Evolutionary conservation across 2,888 invertebrate genomes (phyloP).

Genomic region (Dorcus parallelipipedus): DNA sequence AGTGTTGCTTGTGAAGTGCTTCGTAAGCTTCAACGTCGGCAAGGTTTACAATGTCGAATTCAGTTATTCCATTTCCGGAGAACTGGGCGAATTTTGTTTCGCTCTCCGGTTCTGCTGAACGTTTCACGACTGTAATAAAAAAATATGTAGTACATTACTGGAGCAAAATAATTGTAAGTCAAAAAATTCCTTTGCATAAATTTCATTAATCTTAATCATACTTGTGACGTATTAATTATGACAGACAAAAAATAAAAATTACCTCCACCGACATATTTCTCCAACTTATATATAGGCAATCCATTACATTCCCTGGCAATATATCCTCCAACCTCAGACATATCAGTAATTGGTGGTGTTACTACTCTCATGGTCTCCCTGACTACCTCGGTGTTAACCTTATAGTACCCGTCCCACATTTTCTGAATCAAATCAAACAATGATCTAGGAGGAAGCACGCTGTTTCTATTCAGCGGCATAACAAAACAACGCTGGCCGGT

Average conservation of each 20-base stretch:
- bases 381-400: constrained; percentile 76
- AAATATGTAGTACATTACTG: not conserved
- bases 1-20: constrained; percentile 46
- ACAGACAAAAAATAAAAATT: constrained; percentile 26
- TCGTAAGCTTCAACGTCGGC: constrained; percentile 52
- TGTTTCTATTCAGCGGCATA: constrained; percentile 78
- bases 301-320: constrained; percentile 68
- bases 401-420: constrained; percentile 76
- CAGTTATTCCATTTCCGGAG: constrained; percentile 70
- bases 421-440: constrained; percentile 76
- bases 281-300: constrained; percentile 71
- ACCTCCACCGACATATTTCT: constrained; percentile 65
- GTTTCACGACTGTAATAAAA: constrained; percentile 43
- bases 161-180: not conserved
- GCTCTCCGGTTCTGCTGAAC: constrained; percentile 45
- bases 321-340: constrained; percentile 62
- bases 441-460: constrained; percentile 75
- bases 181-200: not conserved
- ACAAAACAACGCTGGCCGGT: constrained; percentile 74
- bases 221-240: too few species aligned
- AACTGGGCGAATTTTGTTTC: constrained; percentile 70
- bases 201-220: too few species aligned
- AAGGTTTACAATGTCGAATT: constrained; percentile 71
- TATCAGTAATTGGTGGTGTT: constrained; percentile 65
- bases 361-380: constrained; percentile 73